phyloP scores from a whole-genome alignment of 1,140 invertebrate genomes.

The Pristionchus pacificus region DNA sequence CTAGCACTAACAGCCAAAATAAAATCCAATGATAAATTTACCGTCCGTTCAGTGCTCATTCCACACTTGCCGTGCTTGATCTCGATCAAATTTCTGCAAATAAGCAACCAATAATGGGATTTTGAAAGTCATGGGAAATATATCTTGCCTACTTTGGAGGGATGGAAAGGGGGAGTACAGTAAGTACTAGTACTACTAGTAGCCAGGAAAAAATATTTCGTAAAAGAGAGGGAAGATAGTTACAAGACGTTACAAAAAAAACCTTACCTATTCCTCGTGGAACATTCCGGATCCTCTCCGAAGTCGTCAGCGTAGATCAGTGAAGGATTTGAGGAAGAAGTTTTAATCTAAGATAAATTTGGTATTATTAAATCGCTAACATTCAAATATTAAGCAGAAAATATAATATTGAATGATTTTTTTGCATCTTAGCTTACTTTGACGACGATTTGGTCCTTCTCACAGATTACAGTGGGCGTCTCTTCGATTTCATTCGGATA shows the following conservation, averaged over 20 bases:
- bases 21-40: too few relatives aligned
- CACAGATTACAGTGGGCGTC: conserved; percentile 52
- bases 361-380: conserved; percentile 2
- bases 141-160: background rate
- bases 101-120: too few relatives aligned
- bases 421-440: conserved; percentile 40
- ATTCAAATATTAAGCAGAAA: too few relatives aligned
- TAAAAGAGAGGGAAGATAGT: too few relatives aligned
- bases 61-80: conserved; percentile 52
- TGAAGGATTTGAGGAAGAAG: conserved; percentile 52
- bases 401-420: too few relatives aligned
- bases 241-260: too few relatives aligned
- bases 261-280: conserved; percentile 39
- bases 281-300: conserved; percentile 45
- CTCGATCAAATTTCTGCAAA: conserved; percentile 43
- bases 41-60: conserved; percentile 54
- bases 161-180: background rate
- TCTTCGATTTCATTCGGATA: conserved; percentile 55
- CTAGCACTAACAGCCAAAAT: too few relatives aligned
- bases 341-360: conserved; percentile 40
- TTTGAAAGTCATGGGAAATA: background rate
- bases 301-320: conserved; percentile 56
- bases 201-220: background rate
- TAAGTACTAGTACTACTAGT: background rate
- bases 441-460: conserved; percentile 45